Base-by-base conservation (phyloP, 2,797 vertebrate genomes). In the Anabacerthia variegaticeps region DNA sequence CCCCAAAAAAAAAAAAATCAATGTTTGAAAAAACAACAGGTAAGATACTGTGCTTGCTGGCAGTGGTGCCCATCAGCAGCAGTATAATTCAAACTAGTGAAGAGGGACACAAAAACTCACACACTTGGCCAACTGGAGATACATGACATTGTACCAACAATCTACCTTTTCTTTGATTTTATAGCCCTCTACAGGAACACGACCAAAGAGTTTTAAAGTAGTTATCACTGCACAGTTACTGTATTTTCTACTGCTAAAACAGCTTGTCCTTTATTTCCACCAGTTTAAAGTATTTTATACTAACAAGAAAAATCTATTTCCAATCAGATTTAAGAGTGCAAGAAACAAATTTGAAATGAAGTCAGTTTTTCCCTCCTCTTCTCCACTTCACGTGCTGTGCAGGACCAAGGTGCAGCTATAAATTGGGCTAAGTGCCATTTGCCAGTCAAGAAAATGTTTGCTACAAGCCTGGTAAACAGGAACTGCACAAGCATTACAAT, bases 301-400 rank as follows among this genome's bases (percentile, higher is more conserved):
- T 34, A 88, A 73, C 2, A 19, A 8, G 28, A 48, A 81, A 77
- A 82, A 55, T 5, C 44, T 65, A 73, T 28, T 91, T 69, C 71
- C 5, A 55, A 30, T 37, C 17, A 66, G 59, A 49, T 7, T 59
- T 46, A n/a, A n/a, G 27, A 76, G 51, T 4, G 10, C 14, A 73
- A 48, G 9, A 43, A 89, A 82, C 6, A 62, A 82, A 87, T 62
- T 2, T 3, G 1, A 22, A 75, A 18, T 2, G 0, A 88, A 69
- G 34, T 52, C 20, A 37, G 28, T 73, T 66, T 88, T 44, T 13
- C 28, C 6, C 6, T 56, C 23, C 22, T 82, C 48, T 56, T 59
- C n/a, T 67, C 36, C 3, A 6, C 30, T 69, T 75, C 0, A 1
- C 26, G 24, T 28, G 18, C 39, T 0, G 0, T 5, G 27, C 2